Evolutionary conservation across 2,797 vertebrate species (phyloP), one percentile per base, ranked within the genome.

Genomic region (Diplodus puntazzo): DNA sequence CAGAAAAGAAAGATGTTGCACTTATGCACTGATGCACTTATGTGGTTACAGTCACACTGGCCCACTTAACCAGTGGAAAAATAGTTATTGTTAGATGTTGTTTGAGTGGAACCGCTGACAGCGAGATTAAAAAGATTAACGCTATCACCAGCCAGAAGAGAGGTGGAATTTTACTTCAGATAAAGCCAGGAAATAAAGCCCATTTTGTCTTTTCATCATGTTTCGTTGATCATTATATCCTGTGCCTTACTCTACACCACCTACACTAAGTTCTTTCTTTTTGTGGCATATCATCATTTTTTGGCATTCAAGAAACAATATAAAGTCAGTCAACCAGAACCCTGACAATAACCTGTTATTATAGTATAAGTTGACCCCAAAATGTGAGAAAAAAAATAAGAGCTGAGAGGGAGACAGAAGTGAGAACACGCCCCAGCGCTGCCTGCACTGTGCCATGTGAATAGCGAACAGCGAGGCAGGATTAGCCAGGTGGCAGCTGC

Each of bases 401-500:
- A 39, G 39, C 39, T 13, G 58, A 57, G 58, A 39, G 42, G 59
- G 21, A 21, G 49, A 27, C 34, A 68, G 21, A 53, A 50, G 72
- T 7, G 72, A 73, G 66, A 69, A 55, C 57, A 79, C 62, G 76
- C 30, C 30, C 14, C 48, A 25, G 27, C 50, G 5, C 65, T 45
- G 63, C 21, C n/a, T 45, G 55, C 11, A 46, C 52, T 65, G 25
- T 66, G 72, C 72, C 73, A 49, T 81, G 86, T 82, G 86, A 88
- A 73, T 13, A 60, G 72, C 55, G 48, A 81, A 69, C 79, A 69
- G 74, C 27, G 2, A 49, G 70, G 82, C 71, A 11, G 86, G 84
- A 89, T 90, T 80, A 86, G 64, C 66, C 77, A 75, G 83, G 75
- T 80, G 84, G 80, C 92, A 92, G 90, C 88, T 87, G 89, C 77